phyloP scores from a whole-genome alignment of 1,140 invertebrate genomes.

The Agrypnia vestita region DNA sequence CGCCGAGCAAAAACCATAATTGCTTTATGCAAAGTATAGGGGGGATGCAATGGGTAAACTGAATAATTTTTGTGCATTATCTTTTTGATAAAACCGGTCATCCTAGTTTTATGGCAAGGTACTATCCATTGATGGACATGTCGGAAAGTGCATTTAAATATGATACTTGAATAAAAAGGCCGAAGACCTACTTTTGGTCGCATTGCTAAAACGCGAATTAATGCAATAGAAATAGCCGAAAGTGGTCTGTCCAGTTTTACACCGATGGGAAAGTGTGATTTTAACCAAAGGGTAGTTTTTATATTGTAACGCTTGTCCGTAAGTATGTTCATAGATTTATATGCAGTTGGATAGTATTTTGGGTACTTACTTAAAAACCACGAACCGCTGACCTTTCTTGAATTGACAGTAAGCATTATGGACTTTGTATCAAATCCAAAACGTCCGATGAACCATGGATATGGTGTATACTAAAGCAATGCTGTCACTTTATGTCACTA shows the following conservation, averaged over 20 bases:
- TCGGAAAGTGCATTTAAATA: background rate
- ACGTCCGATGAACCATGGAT: background rate
- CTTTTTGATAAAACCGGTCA: conserved; percentile 59
- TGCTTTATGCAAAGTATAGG: background rate
- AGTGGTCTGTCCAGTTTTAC: conserved; percentile 67
- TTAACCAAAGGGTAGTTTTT: conserved; percentile 52
- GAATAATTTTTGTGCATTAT: conserved; percentile 38
- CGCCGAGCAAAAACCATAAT: conserved; percentile 42
- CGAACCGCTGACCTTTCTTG: conserved; percentile 50
- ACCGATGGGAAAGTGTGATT: conserved; percentile 58
- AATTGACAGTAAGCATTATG: conserved; percentile 51
- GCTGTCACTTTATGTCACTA: background rate
- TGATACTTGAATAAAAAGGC: background rate
- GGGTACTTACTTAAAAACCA: conserved; percentile 37
- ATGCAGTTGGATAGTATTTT: conserved; percentile 6
- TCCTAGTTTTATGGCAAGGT: conserved; percentile 55
- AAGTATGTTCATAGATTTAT: conserved; percentile 23
- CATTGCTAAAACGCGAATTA: background rate
- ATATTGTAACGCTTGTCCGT: conserved; percentile 24
- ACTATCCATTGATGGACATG: conserved; percentile 57
- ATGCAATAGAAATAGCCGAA: conserved; percentile 66
- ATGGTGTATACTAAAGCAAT: background rate
- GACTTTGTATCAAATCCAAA: conserved; percentile 9
- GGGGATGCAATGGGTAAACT: conserved; percentile 27
- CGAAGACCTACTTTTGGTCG: conserved; percentile 4